Evolutionary conservation across 2,888 invertebrate species (phyloP).

Genomic region (Dioctria linearis): DNA sequence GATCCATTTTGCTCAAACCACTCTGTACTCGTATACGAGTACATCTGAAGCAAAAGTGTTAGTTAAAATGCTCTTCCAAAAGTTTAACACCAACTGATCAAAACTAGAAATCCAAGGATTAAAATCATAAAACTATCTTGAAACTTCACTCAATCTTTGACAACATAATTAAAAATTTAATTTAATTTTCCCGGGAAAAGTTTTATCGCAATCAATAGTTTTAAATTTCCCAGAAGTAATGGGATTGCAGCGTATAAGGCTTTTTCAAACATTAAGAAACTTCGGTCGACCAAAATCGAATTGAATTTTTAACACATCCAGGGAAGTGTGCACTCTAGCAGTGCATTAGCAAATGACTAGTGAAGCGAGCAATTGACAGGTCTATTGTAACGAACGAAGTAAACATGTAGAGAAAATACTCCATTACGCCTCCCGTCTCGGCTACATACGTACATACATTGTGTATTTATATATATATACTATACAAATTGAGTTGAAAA

Average conservation of each 20-base stretch:
- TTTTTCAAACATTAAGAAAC: not conserved
- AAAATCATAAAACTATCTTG: constrained; percentile 15
- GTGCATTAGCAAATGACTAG: constrained; percentile 1
- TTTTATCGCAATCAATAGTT: constrained; percentile 17
- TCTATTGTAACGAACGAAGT: not conserved
- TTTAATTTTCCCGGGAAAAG: not conserved
- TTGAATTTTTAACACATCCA: not conserved
- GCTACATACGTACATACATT: not conserved
- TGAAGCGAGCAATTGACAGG: too few species aligned
- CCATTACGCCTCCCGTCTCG: too few species aligned
- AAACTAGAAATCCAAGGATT: not conserved
- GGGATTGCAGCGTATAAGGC: not conserved
- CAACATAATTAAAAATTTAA: constrained; percentile 41
- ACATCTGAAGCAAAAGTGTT: too few species aligned
- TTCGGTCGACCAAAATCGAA: not conserved
- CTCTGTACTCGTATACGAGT: too few species aligned
- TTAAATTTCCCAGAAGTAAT: constrained; percentile 9
- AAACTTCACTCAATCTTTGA: constrained; percentile 21
- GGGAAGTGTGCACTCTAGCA: not conserved
- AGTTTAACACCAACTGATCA: too few species aligned
- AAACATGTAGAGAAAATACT: too few species aligned
- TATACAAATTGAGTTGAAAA: constrained; percentile 42
- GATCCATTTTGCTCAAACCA: too few species aligned
- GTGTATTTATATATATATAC: not conserved
- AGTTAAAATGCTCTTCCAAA: too few species aligned